Percentiles rank a stretch among this genome's conserved stretches.
Conservation (phyloP, 2,113 vertebrate genomes). For the Micromys minutus region DNA sequence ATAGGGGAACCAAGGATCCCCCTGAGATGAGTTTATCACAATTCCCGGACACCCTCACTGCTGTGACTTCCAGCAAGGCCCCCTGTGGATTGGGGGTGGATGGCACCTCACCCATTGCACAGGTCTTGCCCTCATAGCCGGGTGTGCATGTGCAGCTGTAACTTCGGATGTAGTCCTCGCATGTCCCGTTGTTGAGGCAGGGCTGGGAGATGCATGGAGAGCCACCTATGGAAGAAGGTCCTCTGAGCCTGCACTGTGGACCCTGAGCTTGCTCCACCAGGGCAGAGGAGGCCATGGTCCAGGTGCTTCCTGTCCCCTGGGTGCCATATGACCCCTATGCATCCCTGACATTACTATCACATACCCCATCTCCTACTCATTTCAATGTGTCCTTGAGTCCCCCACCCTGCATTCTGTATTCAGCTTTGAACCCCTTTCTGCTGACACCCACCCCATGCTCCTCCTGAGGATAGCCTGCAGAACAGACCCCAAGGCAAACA, state of each 20-base stretch:
- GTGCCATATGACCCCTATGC: too few species aligned
- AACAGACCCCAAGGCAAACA: background rate
- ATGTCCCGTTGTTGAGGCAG: constrained; percentile 89
- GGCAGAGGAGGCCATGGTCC: background rate
- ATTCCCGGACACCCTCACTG: background rate
- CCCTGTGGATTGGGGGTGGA: background rate
- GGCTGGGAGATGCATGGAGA: constrained; percentile 89
- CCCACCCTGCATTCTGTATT: background rate
- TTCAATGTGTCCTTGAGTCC: too few species aligned
- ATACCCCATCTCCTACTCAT: background rate
- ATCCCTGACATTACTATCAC: background rate
- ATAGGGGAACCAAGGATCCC: background rate
- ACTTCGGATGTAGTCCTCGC: constrained; percentile 85
- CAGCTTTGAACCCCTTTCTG: background rate
- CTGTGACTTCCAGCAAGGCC: background rate
- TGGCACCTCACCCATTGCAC: constrained; percentile 83
- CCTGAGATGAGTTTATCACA: too few species aligned
- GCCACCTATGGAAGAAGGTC: constrained; percentile 79
- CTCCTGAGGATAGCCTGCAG: background rate
- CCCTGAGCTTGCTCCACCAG: background rate
- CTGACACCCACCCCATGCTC: background rate
- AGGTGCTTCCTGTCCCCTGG: background rate
- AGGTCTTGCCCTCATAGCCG: constrained; percentile 87
- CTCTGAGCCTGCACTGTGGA: background rate
- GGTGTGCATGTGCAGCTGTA: constrained; percentile 88